These are phyloP conservation scores for Linepithema humile DNA, from an alignment of 1,140 invertebrate species.

Conservation along the genomic window DNA sequence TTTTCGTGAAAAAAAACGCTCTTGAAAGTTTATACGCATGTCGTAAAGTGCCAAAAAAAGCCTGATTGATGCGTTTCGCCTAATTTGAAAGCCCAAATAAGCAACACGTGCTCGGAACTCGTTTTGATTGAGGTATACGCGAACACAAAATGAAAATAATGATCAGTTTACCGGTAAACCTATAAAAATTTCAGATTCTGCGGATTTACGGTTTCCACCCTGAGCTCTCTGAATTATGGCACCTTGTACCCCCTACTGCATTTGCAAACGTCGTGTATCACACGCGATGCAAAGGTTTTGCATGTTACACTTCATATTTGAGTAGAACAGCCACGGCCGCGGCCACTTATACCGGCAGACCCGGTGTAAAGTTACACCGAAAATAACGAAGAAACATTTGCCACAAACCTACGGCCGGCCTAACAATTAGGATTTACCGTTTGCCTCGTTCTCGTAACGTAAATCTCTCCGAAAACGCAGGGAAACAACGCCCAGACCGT, in stretches of 20 bases:
- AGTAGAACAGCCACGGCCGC: slow-evolving; percentile 26
- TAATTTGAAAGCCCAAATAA: background rate
- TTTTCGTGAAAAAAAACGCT: too few relatives aligned
- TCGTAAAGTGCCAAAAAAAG: too few relatives aligned
- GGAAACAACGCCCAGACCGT: background rate
- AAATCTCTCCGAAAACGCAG: slow-evolving; percentile 41
- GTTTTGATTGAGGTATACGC: too few relatives aligned
- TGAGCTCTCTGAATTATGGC: slow-evolving; percentile 55
- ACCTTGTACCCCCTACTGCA: slow-evolving; percentile 39
- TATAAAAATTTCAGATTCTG: slow-evolving; percentile 54
- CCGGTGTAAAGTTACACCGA: slow-evolving; percentile 53
- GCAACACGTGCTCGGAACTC: background rate
- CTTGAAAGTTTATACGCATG: too few relatives aligned
- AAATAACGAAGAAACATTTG: slow-evolving; percentile 61
- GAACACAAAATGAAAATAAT: slow-evolving; percentile 15
- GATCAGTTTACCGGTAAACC: slow-evolving; percentile 36
- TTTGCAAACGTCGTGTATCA: slow-evolving; percentile 60
- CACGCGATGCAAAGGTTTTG: slow-evolving; percentile 52
- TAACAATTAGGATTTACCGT: slow-evolving; percentile 63
- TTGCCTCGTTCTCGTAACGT: slow-evolving; percentile 45
- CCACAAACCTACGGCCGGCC: slow-evolving; percentile 15
- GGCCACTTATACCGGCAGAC: slow-evolving; percentile 41
- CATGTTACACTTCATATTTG: slow-evolving; percentile 66
- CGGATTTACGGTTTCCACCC: slow-evolving; percentile 58
- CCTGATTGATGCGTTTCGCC: too few relatives aligned